Conservation (phyloP, 2,113 vertebrate genomes). For the Pithys albifrons region DNA sequence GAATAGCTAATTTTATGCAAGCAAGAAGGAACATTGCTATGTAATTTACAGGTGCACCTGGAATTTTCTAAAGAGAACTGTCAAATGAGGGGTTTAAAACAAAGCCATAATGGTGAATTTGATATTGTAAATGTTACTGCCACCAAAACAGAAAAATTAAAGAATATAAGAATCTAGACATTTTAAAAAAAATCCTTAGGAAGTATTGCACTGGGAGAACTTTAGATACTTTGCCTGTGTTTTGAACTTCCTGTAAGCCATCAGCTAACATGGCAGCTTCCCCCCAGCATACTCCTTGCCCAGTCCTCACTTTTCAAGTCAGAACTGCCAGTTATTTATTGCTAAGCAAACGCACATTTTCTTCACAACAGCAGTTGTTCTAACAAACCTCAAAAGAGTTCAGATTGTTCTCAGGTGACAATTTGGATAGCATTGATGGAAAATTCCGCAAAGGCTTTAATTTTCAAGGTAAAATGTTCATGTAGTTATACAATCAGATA, state of each 20-base stretch:
- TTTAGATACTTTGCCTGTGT: neutral
- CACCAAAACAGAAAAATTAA: neutral
- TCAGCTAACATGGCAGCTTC: neutral
- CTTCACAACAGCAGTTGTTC: neutral
- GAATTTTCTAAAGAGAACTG: neutral
- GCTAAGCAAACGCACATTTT: neutral
- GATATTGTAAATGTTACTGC: neutral
- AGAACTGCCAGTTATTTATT: neutral
- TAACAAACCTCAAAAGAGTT: neutral
- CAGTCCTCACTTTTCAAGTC: neutral
- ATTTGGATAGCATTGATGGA: neutral
- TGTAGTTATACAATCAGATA: neutral
- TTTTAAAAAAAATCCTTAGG: neutral
- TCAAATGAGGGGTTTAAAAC: neutral
- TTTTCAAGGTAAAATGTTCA: neutral
- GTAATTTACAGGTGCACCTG: neutral
- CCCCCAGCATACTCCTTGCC: neutral
- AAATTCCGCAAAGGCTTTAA: neutral
- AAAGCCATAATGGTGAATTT: neutral
- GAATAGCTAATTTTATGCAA: neutral
- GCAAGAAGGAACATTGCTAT: neutral
- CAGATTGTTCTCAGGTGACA: neutral
- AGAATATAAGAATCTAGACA: neutral
- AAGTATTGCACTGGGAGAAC: neutral
- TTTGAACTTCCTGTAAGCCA: neutral